phyloP scores from a whole-genome alignment of 2,888 invertebrate genomes.

The Theretra japonica region DNA sequence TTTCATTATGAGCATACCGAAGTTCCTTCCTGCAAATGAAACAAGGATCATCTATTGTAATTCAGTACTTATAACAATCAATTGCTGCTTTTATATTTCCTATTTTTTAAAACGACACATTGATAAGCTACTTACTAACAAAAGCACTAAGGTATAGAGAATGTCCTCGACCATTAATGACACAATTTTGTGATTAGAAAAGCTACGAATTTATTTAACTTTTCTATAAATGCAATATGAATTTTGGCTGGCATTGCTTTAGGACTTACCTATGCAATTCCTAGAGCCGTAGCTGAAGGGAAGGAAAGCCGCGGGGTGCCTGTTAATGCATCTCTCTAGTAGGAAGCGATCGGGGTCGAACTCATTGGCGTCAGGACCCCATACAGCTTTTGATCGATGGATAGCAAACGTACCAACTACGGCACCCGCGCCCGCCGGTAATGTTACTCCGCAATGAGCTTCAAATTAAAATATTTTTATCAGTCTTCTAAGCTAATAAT shows the following conservation, averaged over 20 bases:
- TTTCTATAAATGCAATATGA: too few relatives aligned
- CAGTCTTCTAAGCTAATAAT: too few relatives aligned
- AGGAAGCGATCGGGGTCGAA: constrained; percentile 87
- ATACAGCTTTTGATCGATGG: constrained; percentile 80
- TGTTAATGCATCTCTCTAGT: constrained; percentile 72
- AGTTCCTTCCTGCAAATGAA: constrained; percentile 66
- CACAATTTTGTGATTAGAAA: too few relatives aligned
- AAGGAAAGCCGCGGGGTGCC: constrained; percentile 77
- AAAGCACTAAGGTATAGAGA: too few relatives aligned
- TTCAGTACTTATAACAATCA: too few relatives aligned
- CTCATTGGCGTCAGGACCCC: constrained; percentile 82
- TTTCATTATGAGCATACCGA: constrained; percentile 75
- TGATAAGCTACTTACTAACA: too few relatives aligned
- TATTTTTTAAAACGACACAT: too few relatives aligned
- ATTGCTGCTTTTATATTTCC: background rate
- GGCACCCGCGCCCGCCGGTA: constrained; percentile 75
- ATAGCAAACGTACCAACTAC: constrained; percentile 74
- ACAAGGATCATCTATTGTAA: background rate
- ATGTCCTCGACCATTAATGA: too few relatives aligned
- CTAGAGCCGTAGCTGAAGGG: constrained; percentile 81
- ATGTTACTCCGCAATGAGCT: constrained; percentile 70
- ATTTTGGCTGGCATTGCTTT: too few relatives aligned
- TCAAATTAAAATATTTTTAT: constrained; percentile 32
- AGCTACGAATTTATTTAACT: too few relatives aligned
- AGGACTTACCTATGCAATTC: constrained; percentile 72